Evolutionary conservation across 2,888 invertebrate genomes (phyloP).

Genomic region (Gortyna flavago): DNA sequence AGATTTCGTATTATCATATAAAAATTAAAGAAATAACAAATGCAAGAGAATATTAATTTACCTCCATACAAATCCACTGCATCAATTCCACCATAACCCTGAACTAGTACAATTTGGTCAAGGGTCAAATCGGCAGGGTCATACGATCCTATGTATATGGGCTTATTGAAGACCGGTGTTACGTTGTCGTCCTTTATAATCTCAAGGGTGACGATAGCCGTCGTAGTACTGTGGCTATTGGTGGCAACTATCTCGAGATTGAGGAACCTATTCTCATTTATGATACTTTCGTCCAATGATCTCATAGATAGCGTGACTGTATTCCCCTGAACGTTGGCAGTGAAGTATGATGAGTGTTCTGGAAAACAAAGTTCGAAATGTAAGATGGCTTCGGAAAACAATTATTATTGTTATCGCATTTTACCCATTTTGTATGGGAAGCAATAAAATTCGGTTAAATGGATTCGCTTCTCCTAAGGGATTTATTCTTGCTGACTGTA

Average conservation of each 20-base stretch:
- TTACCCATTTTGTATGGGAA: too few species aligned
- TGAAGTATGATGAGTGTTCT: conserved; percentile 75
- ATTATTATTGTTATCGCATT: too few species aligned
- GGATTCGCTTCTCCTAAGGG: not conserved
- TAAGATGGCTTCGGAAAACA: not conserved
- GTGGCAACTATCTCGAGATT: conserved; percentile 74
- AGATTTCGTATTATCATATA: too few species aligned
- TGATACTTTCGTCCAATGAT: conserved; percentile 68
- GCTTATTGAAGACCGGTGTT: conserved; percentile 78
- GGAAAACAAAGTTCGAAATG: conserved; percentile 22
- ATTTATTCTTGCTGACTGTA: not conserved
- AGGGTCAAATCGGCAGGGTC: conserved; percentile 70
- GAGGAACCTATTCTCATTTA: conserved; percentile 76
- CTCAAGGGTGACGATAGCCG: conserved; percentile 76
- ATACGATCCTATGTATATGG: conserved; percentile 77
- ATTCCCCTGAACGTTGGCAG: conserved; percentile 66
- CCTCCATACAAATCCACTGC: conserved; percentile 76
- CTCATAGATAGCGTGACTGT: conserved; percentile 74
- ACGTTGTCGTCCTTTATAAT: conserved; percentile 79
- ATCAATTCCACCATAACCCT: conserved; percentile 80
- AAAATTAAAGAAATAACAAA: not conserved
- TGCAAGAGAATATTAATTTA: conserved; percentile 60
- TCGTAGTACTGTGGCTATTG: conserved; percentile 68
- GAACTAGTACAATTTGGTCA: conserved; percentile 74
- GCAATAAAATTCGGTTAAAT: not conserved